Percentiles rank a stretch among this genome's conserved stretches.
Evolutionary conservation across 2,888 invertebrate species (phyloP).

Genomic region (Eurytoma californica): DNA sequence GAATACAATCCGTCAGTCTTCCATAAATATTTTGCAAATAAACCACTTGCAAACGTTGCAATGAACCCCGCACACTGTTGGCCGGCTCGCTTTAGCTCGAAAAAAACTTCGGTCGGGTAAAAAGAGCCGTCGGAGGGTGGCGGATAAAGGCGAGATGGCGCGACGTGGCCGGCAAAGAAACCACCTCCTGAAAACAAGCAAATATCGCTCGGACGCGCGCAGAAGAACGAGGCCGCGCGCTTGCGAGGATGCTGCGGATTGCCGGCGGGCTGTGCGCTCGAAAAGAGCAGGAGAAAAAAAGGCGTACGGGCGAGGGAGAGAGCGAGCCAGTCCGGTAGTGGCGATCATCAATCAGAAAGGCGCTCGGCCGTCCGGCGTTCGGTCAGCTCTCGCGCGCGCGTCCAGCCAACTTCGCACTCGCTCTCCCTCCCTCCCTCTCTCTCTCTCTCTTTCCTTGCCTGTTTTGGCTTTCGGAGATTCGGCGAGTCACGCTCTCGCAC

Average conservation of each 20-base stretch:
- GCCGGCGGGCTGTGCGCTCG: slow-evolving; percentile 49
- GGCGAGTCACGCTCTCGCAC: slow-evolving; percentile 53
- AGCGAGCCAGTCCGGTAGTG: slow-evolving; percentile 70
- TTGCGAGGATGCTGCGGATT: background rate
- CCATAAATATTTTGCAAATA: too few species aligned
- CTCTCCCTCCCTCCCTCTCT: slow-evolving; percentile 8
- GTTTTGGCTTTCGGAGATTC: slow-evolving; percentile 45
- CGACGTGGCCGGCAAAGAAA: background rate
- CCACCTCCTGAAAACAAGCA: background rate
- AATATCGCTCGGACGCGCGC: background rate
- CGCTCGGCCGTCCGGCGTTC: slow-evolving; percentile 70
- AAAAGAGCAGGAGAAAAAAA: slow-evolving; percentile 20
- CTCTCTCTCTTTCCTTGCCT: background rate
- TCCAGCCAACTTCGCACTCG: slow-evolving; percentile 63
- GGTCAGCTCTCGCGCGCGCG: slow-evolving; percentile 67
- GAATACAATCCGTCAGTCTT: too few species aligned
- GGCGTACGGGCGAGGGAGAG: slow-evolving; percentile 57
- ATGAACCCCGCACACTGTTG: too few species aligned
- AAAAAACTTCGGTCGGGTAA: too few species aligned
- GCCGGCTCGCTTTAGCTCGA: too few species aligned
- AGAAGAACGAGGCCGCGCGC: slow-evolving; percentile 43
- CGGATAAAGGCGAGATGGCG: too few species aligned
- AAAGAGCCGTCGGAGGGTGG: too few species aligned
- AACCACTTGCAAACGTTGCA: too few species aligned
- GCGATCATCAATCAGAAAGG: slow-evolving; percentile 73